Evolutionary conservation across 2,113 vertebrate species (phyloP).

Genomic region (Corythaixoides concolor): DNA sequence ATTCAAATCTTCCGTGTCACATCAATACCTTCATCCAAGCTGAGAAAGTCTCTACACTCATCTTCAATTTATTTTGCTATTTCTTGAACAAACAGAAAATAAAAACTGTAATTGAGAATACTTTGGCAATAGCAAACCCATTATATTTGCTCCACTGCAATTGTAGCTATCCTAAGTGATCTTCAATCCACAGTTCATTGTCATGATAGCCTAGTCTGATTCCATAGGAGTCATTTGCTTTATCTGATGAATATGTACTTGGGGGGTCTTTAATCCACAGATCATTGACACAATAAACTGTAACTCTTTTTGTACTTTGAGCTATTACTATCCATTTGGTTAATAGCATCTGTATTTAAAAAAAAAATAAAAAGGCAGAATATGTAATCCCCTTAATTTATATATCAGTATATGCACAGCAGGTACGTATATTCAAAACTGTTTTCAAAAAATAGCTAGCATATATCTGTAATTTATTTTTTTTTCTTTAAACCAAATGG

Average conservation of each 20-base stretch:
- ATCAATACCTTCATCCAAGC: not conserved
- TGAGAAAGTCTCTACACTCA: not conserved
- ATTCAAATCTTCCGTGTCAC: not conserved
- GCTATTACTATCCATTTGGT: not conserved
- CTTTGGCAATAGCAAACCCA: not conserved
- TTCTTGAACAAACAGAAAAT: not conserved
- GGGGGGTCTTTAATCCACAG: not conserved
- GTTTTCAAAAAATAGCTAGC: not conserved
- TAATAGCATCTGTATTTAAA: not conserved
- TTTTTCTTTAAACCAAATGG: not conserved
- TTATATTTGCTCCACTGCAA: not conserved
- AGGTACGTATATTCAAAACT: not conserved
- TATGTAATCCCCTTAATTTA: not conserved
- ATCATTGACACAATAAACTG: not conserved
- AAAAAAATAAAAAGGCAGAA: not conserved
- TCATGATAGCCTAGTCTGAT: not conserved
- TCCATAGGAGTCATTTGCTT: not conserved
- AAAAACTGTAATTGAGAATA: not conserved
- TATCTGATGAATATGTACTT: not conserved
- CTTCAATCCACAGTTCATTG: not conserved
- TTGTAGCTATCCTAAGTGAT: not conserved
- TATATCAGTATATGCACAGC: not conserved
- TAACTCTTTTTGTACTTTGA: not conserved
- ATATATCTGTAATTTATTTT: not conserved
- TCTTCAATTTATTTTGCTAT: not conserved